Conservation (phyloP, 2,797 vertebrate genomes). For the Lacerta viridis region DNA sequence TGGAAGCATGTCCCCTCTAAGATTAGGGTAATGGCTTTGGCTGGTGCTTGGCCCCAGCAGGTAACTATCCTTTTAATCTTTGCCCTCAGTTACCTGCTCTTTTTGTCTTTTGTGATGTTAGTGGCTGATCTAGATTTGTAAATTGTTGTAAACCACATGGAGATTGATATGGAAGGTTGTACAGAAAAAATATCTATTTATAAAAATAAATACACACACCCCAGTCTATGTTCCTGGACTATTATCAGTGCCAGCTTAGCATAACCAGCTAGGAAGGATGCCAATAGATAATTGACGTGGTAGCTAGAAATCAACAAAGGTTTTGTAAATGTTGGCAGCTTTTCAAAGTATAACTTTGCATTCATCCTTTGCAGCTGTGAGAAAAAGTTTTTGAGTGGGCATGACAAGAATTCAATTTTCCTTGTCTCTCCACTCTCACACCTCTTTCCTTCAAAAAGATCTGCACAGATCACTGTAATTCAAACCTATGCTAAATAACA, state of each 20-base stretch:
- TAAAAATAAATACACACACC: no score
- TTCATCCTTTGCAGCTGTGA: background rate
- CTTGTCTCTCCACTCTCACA: background rate
- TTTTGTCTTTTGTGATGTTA: no score
- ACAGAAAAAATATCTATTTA: no score
- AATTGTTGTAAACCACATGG: no score
- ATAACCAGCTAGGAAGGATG: background rate
- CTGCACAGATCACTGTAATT: slow-evolving; percentile 2
- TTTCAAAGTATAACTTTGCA: slow-evolving; percentile 1
- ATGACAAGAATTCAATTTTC: slow-evolving; percentile 29
- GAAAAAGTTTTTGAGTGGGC: slow-evolving; percentile 7
- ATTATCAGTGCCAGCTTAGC: slow-evolving; percentile 7
- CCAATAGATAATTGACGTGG: slow-evolving; percentile 2
- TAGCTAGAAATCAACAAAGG: slow-evolving; percentile 8
- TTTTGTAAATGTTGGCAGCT: slow-evolving; percentile 23
- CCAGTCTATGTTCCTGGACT: background rate
- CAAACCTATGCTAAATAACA: slow-evolving; percentile 12
- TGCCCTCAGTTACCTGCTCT: no score
- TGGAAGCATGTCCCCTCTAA: no score
- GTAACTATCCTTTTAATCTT: no score
- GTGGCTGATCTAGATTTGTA: background rate
- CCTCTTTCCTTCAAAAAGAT: background rate
- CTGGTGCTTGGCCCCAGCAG: no score
- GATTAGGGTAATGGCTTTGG: no score
- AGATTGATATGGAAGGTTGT: no score